Evolutionary conservation across 2,888 invertebrate genomes (phyloP).

Genomic region (Lithophane leautieri): DNA sequence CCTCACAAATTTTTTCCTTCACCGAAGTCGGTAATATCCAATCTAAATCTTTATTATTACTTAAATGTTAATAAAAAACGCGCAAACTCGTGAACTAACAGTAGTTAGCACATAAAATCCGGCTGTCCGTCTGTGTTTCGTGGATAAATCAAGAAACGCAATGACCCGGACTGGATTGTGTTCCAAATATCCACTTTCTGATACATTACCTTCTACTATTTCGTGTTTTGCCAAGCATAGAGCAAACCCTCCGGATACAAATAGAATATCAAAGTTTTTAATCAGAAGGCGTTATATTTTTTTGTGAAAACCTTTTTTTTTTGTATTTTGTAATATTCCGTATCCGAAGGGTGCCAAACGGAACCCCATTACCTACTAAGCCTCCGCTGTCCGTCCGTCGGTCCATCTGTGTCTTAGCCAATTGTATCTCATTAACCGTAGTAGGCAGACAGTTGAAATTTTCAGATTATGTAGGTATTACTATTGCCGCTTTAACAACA

Average conservation of each 20-base stretch:
- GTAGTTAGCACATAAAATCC: conserved; percentile 42
- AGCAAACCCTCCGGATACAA: conserved; percentile 12
- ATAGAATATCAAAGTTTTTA: conserved; percentile 34
- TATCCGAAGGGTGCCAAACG: too few species aligned
- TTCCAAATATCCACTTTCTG: conserved; percentile 57
- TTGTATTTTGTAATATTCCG: too few species aligned
- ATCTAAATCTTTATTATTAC: neutral
- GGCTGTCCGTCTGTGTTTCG: conserved; percentile 55
- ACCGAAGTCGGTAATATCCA: neutral
- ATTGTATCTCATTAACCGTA: too few species aligned
- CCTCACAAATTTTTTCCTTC: neutral
- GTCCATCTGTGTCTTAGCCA: too few species aligned
- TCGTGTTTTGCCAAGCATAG: conserved; percentile 36
- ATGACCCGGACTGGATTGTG: conserved; percentile 57
- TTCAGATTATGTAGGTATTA: too few species aligned
- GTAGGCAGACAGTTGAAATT: too few species aligned
- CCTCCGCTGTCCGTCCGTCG: too few species aligned
- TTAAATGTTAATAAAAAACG: neutral
- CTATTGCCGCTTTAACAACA: too few species aligned
- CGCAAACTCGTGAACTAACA: neutral
- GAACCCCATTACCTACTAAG: too few species aligned
- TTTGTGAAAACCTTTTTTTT: too few species aligned
- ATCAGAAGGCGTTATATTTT: too few species aligned
- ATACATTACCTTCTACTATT: conserved; percentile 53
- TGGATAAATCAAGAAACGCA: conserved; percentile 61